Conservation (phyloP, 2,888 invertebrate genomes). For the Pseudococcus longispinus region DNA sequence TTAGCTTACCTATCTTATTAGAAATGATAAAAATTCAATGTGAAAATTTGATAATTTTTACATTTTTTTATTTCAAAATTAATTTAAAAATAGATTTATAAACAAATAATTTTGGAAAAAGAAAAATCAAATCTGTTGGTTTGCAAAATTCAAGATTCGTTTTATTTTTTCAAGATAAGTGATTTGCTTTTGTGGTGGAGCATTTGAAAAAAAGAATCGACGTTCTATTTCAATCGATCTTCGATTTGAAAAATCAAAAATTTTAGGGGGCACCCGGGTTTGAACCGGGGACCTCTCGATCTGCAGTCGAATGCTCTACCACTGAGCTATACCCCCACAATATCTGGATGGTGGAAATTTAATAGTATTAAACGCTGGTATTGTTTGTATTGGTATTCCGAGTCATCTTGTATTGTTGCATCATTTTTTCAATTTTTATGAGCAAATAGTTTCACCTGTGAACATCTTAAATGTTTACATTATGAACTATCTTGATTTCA, state of each 20-base stretch:
- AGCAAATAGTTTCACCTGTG: no score
- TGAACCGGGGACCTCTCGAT: conserved; percentile 79
- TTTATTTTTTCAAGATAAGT: background rate
- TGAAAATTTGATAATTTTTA: no score
- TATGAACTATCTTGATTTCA: background rate
- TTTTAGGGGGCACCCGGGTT: conserved; percentile 75
- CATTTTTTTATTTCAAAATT: no score
- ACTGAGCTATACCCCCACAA: conserved; percentile 74
- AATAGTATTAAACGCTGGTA: background rate
- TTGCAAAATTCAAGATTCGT: no score
- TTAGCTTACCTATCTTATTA: no score
- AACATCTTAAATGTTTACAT: background rate
- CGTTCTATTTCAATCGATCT: background rate
- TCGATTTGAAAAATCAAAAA: conserved; percentile 55
- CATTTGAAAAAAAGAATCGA: background rate
- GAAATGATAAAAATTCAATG: no score
- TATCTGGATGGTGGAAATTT: background rate
- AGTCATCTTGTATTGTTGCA: background rate
- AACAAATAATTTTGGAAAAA: no score
- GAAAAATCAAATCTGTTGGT: no score
- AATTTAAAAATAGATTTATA: no score
- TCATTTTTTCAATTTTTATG: background rate
- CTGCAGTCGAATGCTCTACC: conserved; percentile 78
- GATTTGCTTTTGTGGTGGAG: background rate
- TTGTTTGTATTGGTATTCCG: background rate